A percentile compares a stretch with the other conserved stretches of the same genome.
phyloP scores from a whole-genome alignment of 2,888 invertebrate species.

The Nipponacmea schrenckii region DNA sequence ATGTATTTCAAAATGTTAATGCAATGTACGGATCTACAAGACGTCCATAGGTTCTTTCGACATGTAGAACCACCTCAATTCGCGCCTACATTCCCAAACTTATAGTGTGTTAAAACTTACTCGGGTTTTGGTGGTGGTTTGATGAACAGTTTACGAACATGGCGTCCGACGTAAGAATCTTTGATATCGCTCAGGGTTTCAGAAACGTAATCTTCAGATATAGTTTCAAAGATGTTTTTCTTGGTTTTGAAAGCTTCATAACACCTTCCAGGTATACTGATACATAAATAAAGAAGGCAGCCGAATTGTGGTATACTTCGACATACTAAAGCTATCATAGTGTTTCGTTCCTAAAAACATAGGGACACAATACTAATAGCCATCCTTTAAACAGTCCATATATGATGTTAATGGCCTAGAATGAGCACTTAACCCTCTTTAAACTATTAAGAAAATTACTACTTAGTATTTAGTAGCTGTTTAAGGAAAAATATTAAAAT shows the following conservation, averaged over 20 bases:
- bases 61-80: too few species aligned
- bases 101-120: too few species aligned
- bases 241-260: slow-evolving; percentile 26
- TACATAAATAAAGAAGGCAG: slow-evolving; percentile 42
- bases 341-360: not conserved
- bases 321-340: slow-evolving; percentile 12
- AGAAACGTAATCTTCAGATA: slow-evolving; percentile 26
- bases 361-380: not conserved
- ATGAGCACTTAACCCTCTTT: too few species aligned
- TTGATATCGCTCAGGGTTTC: slow-evolving; percentile 32
- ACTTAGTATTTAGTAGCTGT: too few species aligned
- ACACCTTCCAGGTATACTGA: slow-evolving; percentile 40
- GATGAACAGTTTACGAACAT: slow-evolving; percentile 35
- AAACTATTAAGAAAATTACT: not conserved
- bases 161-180: slow-evolving; percentile 35
- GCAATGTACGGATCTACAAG: too few species aligned
- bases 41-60: too few species aligned
- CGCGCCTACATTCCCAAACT: too few species aligned
- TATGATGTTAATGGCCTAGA: too few species aligned
- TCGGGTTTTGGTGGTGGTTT: slow-evolving; percentile 19
- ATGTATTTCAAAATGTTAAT: too few species aligned
- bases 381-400: too few species aligned
- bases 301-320: slow-evolving; percentile 39
- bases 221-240: slow-evolving; percentile 23
- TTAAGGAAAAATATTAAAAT: too few species aligned